phyloP scores from a whole-genome alignment of 2,797 vertebrate genomes.

The Vultur gryphus region DNA sequence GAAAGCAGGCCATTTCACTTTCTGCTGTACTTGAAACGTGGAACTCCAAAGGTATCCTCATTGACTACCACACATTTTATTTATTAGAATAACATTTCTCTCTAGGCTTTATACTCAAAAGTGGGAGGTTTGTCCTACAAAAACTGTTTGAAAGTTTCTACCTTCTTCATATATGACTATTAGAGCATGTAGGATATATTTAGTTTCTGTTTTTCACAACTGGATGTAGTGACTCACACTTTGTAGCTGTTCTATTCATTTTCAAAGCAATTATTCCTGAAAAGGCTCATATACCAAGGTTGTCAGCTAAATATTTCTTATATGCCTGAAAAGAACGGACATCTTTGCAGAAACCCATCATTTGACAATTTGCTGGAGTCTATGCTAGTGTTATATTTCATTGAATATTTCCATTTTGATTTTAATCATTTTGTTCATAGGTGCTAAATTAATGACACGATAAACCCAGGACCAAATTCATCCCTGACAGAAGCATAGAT shows the following conservation, averaged over 20 bases:
- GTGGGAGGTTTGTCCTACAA: background rate
- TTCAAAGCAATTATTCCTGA: slow-evolving; percentile 7
- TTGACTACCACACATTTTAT: background rate
- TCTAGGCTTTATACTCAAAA: background rate
- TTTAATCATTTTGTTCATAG: background rate
- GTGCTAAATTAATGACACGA: background rate
- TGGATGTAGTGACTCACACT: slow-evolving; percentile 9
- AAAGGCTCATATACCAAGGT: background rate
- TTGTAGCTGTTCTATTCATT: background rate
- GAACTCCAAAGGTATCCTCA: background rate
- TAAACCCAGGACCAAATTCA: background rate
- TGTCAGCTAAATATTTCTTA: slow-evolving; percentile 40
- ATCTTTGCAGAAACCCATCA: background rate
- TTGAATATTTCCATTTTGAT: background rate
- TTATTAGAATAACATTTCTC: background rate
- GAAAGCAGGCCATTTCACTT: background rate
- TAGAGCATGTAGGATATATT: background rate
- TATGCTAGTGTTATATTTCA: background rate
- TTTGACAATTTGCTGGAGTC: background rate
- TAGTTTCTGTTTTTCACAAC: slow-evolving; percentile 10
- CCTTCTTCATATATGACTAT: background rate
- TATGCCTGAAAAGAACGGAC: background rate
- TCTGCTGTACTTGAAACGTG: background rate
- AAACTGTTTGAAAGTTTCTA: background rate
- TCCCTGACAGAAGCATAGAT: background rate